A percentile compares a stretch with the other conserved stretches of the same genome.
Conservation (phyloP, 2,888 invertebrate species). For the Calameuta filiformis region DNA sequence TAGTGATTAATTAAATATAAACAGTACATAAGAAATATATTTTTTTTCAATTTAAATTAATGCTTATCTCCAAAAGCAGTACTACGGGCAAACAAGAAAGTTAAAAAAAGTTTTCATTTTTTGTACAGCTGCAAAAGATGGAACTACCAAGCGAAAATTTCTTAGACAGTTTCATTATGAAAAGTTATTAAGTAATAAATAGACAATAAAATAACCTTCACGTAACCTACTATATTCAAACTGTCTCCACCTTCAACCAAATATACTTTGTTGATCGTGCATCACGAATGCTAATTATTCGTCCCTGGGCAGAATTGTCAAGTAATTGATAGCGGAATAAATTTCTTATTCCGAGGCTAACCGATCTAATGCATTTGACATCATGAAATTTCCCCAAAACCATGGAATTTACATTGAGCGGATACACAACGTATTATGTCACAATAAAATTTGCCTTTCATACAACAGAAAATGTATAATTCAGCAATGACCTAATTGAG, state of each 20-base stretch:
- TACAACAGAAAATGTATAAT: conserved; percentile 8
- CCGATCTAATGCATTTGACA: background rate
- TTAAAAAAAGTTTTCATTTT: no score
- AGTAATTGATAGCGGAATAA: background rate
- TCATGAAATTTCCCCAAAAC: background rate
- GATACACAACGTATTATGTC: background rate
- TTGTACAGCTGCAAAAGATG: no score
- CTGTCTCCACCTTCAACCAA: background rate
- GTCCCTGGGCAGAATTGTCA: background rate
- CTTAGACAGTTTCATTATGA: background rate
- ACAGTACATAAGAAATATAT: background rate
- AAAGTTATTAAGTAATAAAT: background rate
- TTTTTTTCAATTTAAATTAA: background rate
- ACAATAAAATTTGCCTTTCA: background rate
- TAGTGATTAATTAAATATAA: no score
- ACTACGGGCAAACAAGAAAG: no score
- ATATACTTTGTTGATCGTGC: background rate
- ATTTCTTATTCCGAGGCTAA: background rate
- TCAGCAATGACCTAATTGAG: conserved; percentile 6
- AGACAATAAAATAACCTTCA: background rate
- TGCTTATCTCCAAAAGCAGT: background rate
- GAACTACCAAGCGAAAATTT: no score
- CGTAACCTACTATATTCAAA: background rate
- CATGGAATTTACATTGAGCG: no score
- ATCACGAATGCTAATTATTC: background rate